A percentile compares a stretch with the other conserved stretches of the same genome.
Evolutionary conservation across 2,888 invertebrate genomes (phyloP).

Genomic region (Drosophila multiciliata): DNA sequence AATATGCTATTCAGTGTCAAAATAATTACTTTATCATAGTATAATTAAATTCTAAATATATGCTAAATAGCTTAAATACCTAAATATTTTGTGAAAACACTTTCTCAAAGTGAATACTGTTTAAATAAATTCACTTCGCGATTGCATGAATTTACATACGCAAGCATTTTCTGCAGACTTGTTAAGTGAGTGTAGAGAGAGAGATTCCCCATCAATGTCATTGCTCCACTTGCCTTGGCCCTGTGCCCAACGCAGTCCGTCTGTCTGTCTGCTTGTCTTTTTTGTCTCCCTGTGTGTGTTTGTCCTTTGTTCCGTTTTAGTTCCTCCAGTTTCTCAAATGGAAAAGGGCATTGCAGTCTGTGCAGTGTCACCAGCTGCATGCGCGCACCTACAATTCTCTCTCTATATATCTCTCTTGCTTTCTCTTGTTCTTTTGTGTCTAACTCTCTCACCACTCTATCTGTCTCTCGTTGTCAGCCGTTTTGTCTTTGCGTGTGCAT

Average conservation of each 20-base stretch:
- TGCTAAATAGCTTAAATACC: neutral
- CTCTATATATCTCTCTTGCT: neutral
- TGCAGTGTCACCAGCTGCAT: constrained; percentile 71
- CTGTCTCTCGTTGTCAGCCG: constrained; percentile 37
- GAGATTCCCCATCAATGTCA: constrained; percentile 46
- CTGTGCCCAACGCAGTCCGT: constrained; percentile 62
- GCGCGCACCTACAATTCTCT: constrained; percentile 44
- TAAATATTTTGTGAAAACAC: constrained; percentile 9
- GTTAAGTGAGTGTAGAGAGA: neutral
- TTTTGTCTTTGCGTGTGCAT: constrained; percentile 60
- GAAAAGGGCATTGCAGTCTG: constrained; percentile 47
- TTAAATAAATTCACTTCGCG: neutral
- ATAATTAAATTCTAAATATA: neutral
- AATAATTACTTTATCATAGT: neutral
- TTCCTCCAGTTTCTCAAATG: constrained; percentile 50
- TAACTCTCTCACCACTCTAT: constrained; percentile 9
- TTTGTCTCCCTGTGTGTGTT: constrained; percentile 6
- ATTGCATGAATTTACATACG: neutral
- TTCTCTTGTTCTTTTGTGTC: constrained; percentile 9
- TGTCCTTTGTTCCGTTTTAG: constrained; percentile 62
- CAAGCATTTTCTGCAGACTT: constrained; percentile 16
- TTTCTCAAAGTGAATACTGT: constrained; percentile 10
- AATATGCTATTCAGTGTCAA: neutral
- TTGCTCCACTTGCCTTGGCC: constrained; percentile 76
- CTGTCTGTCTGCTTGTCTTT: neutral